Percentiles rank a stretch among this genome's conserved stretches.
phyloP scores from a whole-genome alignment of 2,797 vertebrate species.

The Propithecus perrieri region DNA sequence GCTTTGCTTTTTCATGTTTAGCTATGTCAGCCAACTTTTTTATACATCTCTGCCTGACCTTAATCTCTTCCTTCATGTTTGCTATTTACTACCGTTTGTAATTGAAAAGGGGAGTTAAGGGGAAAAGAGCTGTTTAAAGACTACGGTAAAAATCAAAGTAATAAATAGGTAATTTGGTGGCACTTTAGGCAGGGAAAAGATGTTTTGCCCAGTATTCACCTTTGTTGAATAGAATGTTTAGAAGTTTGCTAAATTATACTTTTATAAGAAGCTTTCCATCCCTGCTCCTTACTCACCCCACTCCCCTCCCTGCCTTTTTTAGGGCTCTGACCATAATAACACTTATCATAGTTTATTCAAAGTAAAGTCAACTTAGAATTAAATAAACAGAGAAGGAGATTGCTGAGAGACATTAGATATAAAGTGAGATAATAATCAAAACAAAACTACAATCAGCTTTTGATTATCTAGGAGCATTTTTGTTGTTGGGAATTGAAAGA shows the following conservation, averaged over 20 bases:
- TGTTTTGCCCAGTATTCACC: background rate
- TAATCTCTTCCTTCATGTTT: slow-evolving; percentile 10
- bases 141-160: background rate
- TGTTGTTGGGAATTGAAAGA: background rate
- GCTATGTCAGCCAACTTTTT: background rate
- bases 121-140: slow-evolving; percentile 17
- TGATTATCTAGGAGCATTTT: slow-evolving; percentile 4
- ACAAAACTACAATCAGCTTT: background rate
- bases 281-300: background rate
- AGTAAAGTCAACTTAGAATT: background rate
- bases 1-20: slow-evolving; percentile 18
- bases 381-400: slow-evolving; percentile 13
- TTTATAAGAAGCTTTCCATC: background rate
- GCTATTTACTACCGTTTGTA: background rate
- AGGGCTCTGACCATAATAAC: background rate
- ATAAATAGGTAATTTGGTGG: background rate
- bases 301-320: background rate
- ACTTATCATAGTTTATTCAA: background rate
- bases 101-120: slow-evolving; percentile 12
- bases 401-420: background rate
- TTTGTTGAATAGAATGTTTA: background rate
- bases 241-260: background rate
- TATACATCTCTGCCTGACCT: background rate
- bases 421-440: background rate
- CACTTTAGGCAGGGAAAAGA: background rate